A percentile compares a stretch with the other conserved stretches of the same genome.
These are phyloP conservation scores for Lophotriccus pileatus DNA, from an alignment of 2,797 vertebrate genomes.

Conservation along the genomic window DNA sequence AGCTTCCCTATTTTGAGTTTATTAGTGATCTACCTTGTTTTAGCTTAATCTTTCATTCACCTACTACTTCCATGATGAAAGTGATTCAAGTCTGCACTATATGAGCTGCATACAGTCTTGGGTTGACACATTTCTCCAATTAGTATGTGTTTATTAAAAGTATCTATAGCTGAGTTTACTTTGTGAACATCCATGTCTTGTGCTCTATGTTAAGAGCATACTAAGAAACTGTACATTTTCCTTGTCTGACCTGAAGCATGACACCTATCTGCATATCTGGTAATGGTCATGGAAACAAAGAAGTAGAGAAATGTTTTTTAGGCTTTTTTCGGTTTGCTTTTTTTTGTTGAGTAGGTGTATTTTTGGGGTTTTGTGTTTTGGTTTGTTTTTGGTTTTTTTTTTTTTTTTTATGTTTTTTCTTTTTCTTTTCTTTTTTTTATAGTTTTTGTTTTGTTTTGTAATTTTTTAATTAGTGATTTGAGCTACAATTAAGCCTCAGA, in stretches of 20 bases:
- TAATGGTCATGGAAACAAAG: background rate
- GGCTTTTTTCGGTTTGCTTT: background rate
- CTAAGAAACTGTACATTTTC: background rate
- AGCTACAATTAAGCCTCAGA: background rate
- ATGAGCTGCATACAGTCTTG: background rate
- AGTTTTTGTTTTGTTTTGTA: no score
- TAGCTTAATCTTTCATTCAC: background rate
- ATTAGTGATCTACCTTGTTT: background rate
- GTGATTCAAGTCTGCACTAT: background rate
- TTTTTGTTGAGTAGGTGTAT: no score
- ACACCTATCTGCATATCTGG: background rate
- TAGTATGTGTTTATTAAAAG: background rate
- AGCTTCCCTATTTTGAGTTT: background rate
- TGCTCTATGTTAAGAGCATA: background rate
- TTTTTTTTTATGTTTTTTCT: background rate
- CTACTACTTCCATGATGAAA: background rate
- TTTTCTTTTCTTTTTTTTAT: no score
- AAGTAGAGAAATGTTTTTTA: background rate
- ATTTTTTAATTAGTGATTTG: background rate
- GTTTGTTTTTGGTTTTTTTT: background rate
- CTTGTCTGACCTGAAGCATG: background rate
- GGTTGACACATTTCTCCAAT: background rate
- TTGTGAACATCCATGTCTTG: background rate
- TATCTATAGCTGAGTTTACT: background rate
- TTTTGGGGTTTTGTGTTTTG: background rate